Evolutionary conservation across 2,797 vertebrate species (phyloP).

Genomic region (Manis pentadactyla): DNA sequence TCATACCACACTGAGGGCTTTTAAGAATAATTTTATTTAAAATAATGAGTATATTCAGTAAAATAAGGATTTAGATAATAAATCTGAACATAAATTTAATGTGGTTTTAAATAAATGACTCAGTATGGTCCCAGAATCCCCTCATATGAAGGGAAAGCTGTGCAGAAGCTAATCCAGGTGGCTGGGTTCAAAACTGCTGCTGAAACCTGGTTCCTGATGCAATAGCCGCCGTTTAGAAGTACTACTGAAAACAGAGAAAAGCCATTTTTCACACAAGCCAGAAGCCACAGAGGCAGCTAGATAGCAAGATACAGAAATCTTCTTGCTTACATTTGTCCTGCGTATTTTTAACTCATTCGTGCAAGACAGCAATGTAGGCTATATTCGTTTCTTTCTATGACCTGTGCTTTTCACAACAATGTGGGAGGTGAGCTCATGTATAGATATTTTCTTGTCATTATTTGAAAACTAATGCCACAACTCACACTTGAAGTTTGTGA

Average conservation of each 20-base stretch:
- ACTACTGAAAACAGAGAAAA: not conserved
- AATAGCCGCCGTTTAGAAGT: not conserved
- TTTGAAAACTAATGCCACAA: not conserved
- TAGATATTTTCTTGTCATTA: not conserved
- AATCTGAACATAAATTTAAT: not conserved
- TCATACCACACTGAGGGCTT: not conserved
- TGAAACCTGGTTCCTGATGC: not conserved
- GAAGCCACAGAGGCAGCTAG: not conserved
- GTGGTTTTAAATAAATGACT: not conserved
- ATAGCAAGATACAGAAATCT: not conserved
- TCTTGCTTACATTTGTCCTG: not conserved
- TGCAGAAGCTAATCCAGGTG: not conserved
- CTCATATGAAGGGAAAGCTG: not conserved
- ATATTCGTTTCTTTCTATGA: not conserved
- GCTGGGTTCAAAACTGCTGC: not conserved
- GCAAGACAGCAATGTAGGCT: not conserved
- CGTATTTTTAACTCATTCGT: not conserved
- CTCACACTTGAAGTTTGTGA: not conserved
- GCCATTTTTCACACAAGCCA: not conserved
- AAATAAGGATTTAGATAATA: not conserved
- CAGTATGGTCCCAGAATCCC: not conserved
- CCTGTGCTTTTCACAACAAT: not conserved
- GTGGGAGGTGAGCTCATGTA: not conserved
- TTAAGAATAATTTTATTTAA: conserved; percentile 5
- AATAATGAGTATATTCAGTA: not conserved